Base-by-base conservation (phyloP, 2,888 invertebrate species). In the Himalopsyche japonica region DNA sequence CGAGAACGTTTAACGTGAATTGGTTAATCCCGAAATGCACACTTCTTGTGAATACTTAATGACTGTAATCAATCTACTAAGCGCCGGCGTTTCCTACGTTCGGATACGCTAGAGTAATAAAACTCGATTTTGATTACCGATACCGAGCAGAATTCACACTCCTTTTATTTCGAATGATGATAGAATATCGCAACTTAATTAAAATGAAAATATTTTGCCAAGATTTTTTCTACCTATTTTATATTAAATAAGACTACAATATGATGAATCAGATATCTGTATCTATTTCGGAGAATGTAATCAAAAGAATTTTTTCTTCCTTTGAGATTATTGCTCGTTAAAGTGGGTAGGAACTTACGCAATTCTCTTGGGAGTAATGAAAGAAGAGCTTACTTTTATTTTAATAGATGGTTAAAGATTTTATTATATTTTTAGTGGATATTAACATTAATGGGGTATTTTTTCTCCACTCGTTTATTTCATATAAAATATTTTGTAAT, bases 31-130 rank as follows among this genome's bases (percentile, higher is more conserved):
- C 70, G 70, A 27, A 30, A 70, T 70, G 70, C 70, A 47, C 81
- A 70, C 81, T 37, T 32, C 81, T 81, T 37, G 81, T 81, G 81
- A 81, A 81, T 81, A 76, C 81, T 27, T 81, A 81, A 81, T 81
- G 81, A 34, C 70, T 34, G 37, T 76, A 37, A 81, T 81, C 81
- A 81, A 81, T 81, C 81, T 81, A 47, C 76, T 70, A 49, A 70
- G 76, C 81, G 43, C 12, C 32, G 76, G 81, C 81, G 81, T 70
- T 76, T 70, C 24, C 70, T 37, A 30, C 70, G 30, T 70, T 27
- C 43, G 43, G 57, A n/a, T 24, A 57, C 57, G 24, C 57, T 1
- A 24, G 3, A 10, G 57, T 24, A 57, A 57, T 57, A 57, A 57
- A 24, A 7, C 24, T 27, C 27, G 70, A 70, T 70, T 70, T 70